Conservation (phyloP, 2,888 invertebrate species). For the Eutolmus rufibarbis region DNA sequence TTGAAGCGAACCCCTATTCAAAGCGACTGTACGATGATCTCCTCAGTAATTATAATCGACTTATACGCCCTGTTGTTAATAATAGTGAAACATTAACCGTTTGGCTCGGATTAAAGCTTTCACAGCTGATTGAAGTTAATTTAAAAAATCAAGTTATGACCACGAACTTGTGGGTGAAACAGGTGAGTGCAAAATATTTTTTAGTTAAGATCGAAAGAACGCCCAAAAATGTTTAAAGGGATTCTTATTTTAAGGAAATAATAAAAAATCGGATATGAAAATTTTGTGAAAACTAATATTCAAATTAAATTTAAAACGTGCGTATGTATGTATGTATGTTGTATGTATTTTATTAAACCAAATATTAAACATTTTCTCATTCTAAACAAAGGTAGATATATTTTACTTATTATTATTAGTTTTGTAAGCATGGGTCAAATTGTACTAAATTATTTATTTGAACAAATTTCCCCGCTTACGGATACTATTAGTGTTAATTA, state of each 20-base stretch:
- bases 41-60: slow-evolving; percentile 92
- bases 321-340: too few species aligned
- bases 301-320: too few species aligned
- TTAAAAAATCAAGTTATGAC: slow-evolving; percentile 94
- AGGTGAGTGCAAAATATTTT: slow-evolving; percentile 66
- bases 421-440: too few species aligned
- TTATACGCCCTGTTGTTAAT: slow-evolving; percentile 92
- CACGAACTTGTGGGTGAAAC: slow-evolving; percentile 92
- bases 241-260: not conserved
- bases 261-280: not conserved
- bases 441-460: too few species aligned
- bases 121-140: slow-evolving; percentile 91
- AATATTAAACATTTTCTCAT: too few species aligned
- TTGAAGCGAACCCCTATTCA: slow-evolving; percentile 90
- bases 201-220: too few species aligned
- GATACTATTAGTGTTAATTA: too few species aligned
- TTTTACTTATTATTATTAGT: too few species aligned
- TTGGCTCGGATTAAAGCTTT: slow-evolving; percentile 86
- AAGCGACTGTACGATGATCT: slow-evolving; percentile 96
- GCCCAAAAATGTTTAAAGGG: not conserved
- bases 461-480: too few species aligned
- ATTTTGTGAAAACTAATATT: too few species aligned
- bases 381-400: too few species aligned
- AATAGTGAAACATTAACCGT: slow-evolving; percentile 92
- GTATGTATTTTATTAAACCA: too few species aligned